phyloP scores from a whole-genome alignment of 2,888 invertebrate species.

The Aspidapion aeneum region DNA sequence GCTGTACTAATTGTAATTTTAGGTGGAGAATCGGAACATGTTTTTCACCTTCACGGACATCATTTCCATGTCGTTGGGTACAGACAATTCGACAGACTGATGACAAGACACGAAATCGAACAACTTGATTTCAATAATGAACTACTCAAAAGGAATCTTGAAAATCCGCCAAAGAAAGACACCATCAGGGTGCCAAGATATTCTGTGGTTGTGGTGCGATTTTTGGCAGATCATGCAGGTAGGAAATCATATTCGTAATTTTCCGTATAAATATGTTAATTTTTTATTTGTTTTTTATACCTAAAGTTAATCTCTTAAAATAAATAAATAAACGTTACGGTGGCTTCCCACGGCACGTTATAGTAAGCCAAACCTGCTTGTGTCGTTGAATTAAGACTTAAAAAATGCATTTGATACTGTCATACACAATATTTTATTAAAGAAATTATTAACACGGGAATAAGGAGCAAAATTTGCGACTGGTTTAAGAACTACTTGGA shows the following conservation, averaged over 20 bases:
- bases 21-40: conserved; percentile 64
- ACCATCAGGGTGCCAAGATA: conserved; percentile 69
- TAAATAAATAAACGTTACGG: too few species aligned
- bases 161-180: conserved; percentile 65
- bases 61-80: conserved; percentile 66
- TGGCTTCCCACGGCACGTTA: too few species aligned
- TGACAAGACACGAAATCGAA: conserved; percentile 53
- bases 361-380: too few species aligned
- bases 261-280: too few species aligned
- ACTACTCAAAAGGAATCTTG: conserved; percentile 56
- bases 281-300: too few species aligned
- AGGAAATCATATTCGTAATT: conserved; percentile 28
- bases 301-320: too few species aligned
- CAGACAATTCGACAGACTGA: conserved; percentile 51
- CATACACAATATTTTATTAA: too few species aligned
- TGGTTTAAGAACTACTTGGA: too few species aligned
- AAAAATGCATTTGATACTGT: too few species aligned
- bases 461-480: too few species aligned
- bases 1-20: conserved; percentile 21
- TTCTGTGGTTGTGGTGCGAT: conserved; percentile 66
- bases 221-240: conserved; percentile 74
- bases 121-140: conserved; percentile 53
- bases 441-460: too few species aligned
- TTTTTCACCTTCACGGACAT: conserved; percentile 75
- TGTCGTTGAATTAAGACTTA: too few species aligned